These are phyloP conservation scores for Phyllostomus discolor DNA, from an alignment of 2,113 vertebrate species.

Conservation along the genomic window DNA sequence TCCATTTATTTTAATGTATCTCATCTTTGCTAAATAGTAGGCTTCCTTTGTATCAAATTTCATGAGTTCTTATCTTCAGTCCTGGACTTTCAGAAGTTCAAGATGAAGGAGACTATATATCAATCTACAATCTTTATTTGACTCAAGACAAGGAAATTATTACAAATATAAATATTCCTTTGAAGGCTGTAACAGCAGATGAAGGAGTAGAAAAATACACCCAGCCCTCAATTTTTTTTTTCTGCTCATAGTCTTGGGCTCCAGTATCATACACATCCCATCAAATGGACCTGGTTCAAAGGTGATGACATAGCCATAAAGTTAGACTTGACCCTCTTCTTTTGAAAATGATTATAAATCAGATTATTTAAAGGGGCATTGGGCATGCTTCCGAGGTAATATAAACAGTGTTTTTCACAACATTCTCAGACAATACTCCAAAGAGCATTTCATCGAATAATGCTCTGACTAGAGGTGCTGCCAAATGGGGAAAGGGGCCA, in stretches of 20 bases:
- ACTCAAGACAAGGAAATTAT: neutral
- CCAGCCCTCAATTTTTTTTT: neutral
- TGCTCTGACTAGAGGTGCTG: neutral
- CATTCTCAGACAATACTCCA: neutral
- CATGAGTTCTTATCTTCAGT: neutral
- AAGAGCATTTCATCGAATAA: neutral
- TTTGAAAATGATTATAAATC: neutral
- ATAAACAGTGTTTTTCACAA: neutral
- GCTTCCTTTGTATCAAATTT: neutral
- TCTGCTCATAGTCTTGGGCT: neutral
- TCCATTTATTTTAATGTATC: neutral
- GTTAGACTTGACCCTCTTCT: neutral
- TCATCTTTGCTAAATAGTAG: neutral
- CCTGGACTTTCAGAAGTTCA: conserved; percentile 5
- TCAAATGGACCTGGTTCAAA: neutral
- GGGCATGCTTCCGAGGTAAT: neutral
- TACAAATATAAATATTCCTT: neutral
- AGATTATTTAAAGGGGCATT: neutral
- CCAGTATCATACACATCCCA: neutral
- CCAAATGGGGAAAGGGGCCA: neutral
- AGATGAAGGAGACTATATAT: neutral
- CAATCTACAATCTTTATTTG: neutral
- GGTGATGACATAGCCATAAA: neutral
- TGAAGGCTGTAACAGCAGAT: neutral
- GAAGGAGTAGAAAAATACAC: neutral